These are phyloP conservation scores for Gobiocypris rarus DNA, from an alignment of 2,113 vertebrate genomes.

Conservation along the genomic window DNA sequence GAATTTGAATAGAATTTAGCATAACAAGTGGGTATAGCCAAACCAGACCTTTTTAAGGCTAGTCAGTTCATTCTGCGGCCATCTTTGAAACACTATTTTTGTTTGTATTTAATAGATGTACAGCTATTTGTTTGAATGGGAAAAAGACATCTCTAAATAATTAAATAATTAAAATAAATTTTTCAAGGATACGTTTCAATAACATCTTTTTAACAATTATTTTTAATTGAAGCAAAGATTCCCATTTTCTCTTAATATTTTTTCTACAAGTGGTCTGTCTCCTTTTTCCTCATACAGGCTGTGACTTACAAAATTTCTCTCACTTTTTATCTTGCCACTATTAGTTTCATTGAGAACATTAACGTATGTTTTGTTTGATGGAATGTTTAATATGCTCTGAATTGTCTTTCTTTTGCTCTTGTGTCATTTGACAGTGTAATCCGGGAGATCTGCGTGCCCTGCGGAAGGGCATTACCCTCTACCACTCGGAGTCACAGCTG, in stretches of 20 bases:
- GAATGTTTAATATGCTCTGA: not conserved
- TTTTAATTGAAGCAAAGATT: not conserved
- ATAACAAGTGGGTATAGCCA: too few species aligned
- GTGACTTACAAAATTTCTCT: not conserved
- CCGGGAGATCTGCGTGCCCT: slow-evolving; percentile 86
- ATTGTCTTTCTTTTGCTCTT: slow-evolving; percentile 42
- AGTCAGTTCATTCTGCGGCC: too few species aligned
- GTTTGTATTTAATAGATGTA: not conserved
- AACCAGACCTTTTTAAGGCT: too few species aligned
- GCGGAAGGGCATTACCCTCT: slow-evolving; percentile 88
- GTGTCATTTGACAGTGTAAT: slow-evolving; percentile 78
- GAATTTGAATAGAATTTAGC: too few species aligned
- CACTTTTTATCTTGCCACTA: not conserved
- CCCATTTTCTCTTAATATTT: not conserved
- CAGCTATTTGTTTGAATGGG: not conserved
- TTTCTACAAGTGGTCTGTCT: too few species aligned
- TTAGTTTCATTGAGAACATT: not conserved
- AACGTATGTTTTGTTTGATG: not conserved
- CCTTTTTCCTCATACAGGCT: not conserved
- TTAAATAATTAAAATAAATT: too few species aligned
- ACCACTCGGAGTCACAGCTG: slow-evolving; percentile 95
- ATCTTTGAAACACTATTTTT: too few species aligned
- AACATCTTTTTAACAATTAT: not conserved
- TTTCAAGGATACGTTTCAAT: not conserved
- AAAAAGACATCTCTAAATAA: not conserved